Base-by-base conservation (phyloP, 2,797 vertebrate species). In the Discoglossus pictus region DNA sequence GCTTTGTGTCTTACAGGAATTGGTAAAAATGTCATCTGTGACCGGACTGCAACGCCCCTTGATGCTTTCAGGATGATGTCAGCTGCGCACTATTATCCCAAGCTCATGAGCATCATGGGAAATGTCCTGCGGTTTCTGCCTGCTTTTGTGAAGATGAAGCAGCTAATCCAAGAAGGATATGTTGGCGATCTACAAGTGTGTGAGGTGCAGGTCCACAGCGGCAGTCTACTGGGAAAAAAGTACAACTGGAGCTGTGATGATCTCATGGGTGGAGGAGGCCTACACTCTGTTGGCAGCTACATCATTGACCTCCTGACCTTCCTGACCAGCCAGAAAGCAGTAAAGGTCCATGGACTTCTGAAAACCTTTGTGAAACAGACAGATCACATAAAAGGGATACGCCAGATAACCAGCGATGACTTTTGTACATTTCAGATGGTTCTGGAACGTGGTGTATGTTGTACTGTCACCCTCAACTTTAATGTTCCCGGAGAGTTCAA, bases 241-340 rank as follows among this genome's bases (percentile, higher is more conserved):
- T 99, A 99, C 86, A 98, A 98, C 88, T 99, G 97, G 97, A 99
- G 97, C 86, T 99, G 97, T 0, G 97, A 98, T 1, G 96, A 98
- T 75, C 82, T 99, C 74, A 99, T 99, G 97, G 97, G 97, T 1
- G 97, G 97, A 0, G 97, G 96, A 0, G 97, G 96, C 3, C 88
- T 99, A 77, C 97, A 99, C 79, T 98, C 96, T 0, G 97, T 99
- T 7, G 97, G 97, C 72, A 99, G 94, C 79, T 98, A 99, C 88
- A 98, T 99, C 86, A 98, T 99, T 0, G 97, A 99, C 79, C 89
- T 98, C 63, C 90, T 99, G 4, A 96, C 93, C 7, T 99, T 99
- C 78, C 89, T 99, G 72, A 98, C 96, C 0, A 91, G 94, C 64
- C 94, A 93, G 81, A 96, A 93, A 20, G 96, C 96, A 0, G 85